These are phyloP conservation scores for Sphenodon punctatus DNA, from an alignment of 2,797 vertebrate species.

Conservation along the genomic window DNA sequence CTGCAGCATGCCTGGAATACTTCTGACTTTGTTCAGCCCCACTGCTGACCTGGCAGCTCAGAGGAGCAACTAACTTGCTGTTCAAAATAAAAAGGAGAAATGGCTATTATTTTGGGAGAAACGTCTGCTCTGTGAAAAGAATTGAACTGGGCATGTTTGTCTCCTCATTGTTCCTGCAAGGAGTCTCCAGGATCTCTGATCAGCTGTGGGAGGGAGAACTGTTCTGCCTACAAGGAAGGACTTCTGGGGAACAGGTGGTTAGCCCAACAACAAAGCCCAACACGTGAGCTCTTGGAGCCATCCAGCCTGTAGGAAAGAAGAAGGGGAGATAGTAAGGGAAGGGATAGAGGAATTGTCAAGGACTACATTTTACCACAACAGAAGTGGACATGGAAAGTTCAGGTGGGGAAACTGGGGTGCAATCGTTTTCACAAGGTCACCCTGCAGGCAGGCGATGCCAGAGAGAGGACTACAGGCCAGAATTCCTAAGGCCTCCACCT, in stretches of 20 bases:
- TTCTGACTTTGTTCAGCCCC: conserved; percentile 24
- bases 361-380: background rate
- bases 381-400: background rate
- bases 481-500: background rate
- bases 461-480: background rate
- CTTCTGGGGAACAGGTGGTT: background rate
- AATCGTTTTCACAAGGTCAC: background rate
- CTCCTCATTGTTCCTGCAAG: background rate
- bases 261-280: background rate
- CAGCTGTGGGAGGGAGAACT: background rate
- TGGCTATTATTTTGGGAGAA: background rate
- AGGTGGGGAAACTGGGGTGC: background rate
- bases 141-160: background rate
- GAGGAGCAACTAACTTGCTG: background rate
- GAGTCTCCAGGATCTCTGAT: too few species aligned
- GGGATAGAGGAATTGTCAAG: too few species aligned
- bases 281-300: background rate
- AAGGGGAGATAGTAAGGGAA: background rate
- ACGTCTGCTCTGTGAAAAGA: background rate
- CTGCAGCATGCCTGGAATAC: conserved; percentile 60
- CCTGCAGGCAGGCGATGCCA: background rate
- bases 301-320: background rate
- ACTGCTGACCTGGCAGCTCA: background rate
- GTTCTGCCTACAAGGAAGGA: background rate
- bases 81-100: background rate